Evolutionary conservation across 2,797 vertebrate genomes (phyloP).

Genomic region (Poecilia gillii): DNA sequence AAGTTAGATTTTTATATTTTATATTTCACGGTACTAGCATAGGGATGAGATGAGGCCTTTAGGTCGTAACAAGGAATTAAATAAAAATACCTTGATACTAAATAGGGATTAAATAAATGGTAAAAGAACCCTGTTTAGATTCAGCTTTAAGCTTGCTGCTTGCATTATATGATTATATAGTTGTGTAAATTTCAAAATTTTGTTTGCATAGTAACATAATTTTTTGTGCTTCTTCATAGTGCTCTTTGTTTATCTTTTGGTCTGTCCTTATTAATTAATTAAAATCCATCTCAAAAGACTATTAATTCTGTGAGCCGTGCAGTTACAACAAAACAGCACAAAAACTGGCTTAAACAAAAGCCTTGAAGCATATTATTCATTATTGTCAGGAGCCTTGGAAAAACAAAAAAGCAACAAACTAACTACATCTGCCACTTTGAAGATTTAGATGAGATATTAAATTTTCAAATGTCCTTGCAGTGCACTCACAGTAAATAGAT

Average conservation of each 20-base stretch:
- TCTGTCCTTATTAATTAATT: not conserved
- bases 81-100: not conserved
- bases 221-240: not conserved
- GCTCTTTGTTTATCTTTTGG: not conserved
- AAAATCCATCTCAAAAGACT: not conserved
- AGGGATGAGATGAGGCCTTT: too few relatives aligned
- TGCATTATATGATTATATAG: not conserved
- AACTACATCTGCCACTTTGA: constrained; percentile 24
- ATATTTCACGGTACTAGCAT: not conserved
- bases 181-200: not conserved
- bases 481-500: constrained; percentile 1
- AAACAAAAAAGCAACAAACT: constrained; percentile 45
- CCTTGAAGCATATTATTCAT: constrained; percentile 32
- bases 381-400: constrained; percentile 41
- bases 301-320: not conserved
- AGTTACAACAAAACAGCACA: constrained; percentile 19
- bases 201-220: not conserved
- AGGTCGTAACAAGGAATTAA: not conserved
- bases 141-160: not conserved
- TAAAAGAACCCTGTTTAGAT: not conserved
- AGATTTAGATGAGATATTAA: constrained; percentile 23
- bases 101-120: not conserved
- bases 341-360: constrained; percentile 53
- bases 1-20: not conserved
- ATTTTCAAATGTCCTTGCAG: constrained; percentile 21